Evolutionary conservation across 2,888 invertebrate genomes (phyloP), one percentile per base, ranked within the genome.

Genomic region (Melolontha melolontha): DNA sequence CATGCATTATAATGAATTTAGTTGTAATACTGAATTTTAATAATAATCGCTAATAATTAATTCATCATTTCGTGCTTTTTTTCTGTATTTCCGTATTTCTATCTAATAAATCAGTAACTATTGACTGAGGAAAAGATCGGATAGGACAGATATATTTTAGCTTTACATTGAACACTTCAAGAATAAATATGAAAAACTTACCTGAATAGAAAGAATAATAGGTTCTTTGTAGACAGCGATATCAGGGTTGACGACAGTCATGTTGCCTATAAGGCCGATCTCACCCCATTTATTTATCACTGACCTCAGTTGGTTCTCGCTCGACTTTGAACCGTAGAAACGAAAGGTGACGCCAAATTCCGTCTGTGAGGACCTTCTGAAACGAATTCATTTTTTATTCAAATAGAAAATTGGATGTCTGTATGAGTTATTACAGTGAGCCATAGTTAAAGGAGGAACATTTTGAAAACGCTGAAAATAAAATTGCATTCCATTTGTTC

Each of bases 221-320:
- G 68, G 68, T 52, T 69, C 64, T 39, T 72, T 57, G 59, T 69
- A 67, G 40, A 72, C 59, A 39, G 70, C 69, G 12, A 91, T 87
- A 75, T 90, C 89, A 64, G 91, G 89, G 0, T 91, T 89, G 40
- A 88, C 86, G 62, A 90, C 80, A 39, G 87, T 86, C 68, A 89
- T 85, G 75, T 89, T 88, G 47, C 87, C 87, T 62, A 89, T 85
- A 12, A 87, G 84, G 42, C 88, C 88, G 44, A 86, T 84, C 72
- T 88, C 87, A 39, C 88, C 87, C 83, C 89, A 85, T 70, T 85
- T 83, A 72, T 87, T 87, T 39, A 89, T 84, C 54, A 87, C 86
- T 67, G 84, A 84, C 55, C 85, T 83, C 67, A 87, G 83, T 74
- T 83, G 83, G 73, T 84, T 85, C n/a, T 85, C 86, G 50, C 87